These are phyloP conservation scores for Diceros bicornis DNA, from an alignment of 2,797 vertebrate genomes.

Conservation along the genomic window DNA sequence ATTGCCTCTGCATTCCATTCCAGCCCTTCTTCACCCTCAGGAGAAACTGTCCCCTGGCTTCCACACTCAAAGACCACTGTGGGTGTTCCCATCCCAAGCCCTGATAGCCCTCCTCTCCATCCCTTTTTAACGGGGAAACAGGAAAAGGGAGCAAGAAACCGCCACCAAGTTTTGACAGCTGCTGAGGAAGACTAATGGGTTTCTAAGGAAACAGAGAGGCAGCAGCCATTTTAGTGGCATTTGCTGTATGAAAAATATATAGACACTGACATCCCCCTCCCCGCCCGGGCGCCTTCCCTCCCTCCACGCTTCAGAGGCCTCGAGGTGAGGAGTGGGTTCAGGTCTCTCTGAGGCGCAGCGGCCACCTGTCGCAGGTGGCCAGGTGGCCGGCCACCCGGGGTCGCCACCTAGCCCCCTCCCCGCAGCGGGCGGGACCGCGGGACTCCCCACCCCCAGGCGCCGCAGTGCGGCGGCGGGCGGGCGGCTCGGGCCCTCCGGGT, in stretches of 20 bases:
- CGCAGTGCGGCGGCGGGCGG: constrained; percentile 78
- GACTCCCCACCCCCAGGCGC: constrained; percentile 66
- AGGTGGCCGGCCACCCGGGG: constrained; percentile 66
- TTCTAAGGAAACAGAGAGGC: constrained; percentile 83
- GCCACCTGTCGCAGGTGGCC: constrained; percentile 80
- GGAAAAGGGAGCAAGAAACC: constrained; percentile 70
- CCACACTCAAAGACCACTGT: neutral
- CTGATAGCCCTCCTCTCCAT: neutral
- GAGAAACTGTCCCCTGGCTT: neutral
- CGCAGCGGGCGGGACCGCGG: constrained; percentile 65
- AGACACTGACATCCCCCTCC: neutral
- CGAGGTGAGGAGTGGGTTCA: neutral
- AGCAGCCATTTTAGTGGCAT: constrained; percentile 84
- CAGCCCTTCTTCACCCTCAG: neutral
- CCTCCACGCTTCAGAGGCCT: neutral
- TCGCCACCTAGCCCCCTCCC: neutral
- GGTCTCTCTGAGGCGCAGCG: neutral
- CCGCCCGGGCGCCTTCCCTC: neutral
- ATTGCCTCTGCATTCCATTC: neutral
- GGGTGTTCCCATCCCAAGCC: neutral
- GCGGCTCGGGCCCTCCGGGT: neutral
- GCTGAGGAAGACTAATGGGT: constrained; percentile 75
- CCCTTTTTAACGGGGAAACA: neutral
- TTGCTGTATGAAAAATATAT: constrained; percentile 69
- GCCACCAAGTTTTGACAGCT: constrained; percentile 77